Percentiles rank a stretch among this genome's conserved stretches.
These are phyloP conservation scores for Sturmia bella DNA, from an alignment of 2,888 invertebrate genomes.

Conservation along the genomic window DNA sequence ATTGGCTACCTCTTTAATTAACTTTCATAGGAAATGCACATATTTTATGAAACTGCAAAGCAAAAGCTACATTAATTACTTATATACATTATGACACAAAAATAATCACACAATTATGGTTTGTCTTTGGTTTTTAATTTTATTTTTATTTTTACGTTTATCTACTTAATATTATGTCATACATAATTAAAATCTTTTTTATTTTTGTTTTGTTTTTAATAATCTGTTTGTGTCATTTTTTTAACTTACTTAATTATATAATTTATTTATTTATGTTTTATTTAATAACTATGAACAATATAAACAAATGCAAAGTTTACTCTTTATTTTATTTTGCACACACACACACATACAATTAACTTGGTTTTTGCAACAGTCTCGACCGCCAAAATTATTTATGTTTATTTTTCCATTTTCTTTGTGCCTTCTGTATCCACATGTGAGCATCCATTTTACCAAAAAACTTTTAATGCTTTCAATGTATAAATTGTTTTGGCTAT, in stretches of 20 bases:
- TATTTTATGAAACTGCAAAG: too few relatives aligned
- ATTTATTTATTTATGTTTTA: constrained; percentile 67
- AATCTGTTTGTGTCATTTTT: constrained; percentile 33
- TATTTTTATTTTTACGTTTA: constrained; percentile 66
- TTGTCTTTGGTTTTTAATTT: constrained; percentile 58
- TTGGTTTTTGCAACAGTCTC: constrained; percentile 51
- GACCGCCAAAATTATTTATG: constrained; percentile 35
- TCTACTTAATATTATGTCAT: constrained; percentile 70
- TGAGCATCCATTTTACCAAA: background rate
- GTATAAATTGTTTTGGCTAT: background rate
- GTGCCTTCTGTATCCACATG: constrained; percentile 27
- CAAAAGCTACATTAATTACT: too few relatives aligned
- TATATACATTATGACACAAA: background rate
- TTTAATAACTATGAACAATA: constrained; percentile 71
- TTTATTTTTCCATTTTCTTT: background rate
- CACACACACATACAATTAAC: constrained; percentile 54
- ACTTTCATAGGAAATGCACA: too few relatives aligned
- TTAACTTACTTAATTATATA: constrained; percentile 68
- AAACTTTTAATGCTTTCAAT: constrained; percentile 11
- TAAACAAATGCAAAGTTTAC: constrained; percentile 71
- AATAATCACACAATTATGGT: constrained; percentile 32
- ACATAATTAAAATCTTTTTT: constrained; percentile 70
- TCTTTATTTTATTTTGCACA: constrained; percentile 46
- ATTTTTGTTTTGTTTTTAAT: constrained; percentile 31
- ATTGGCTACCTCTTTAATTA: too few relatives aligned